These are phyloP conservation scores for Marcusenius ussheri DNA, from an alignment of 2,113 vertebrate genomes.

Conservation along the genomic window DNA sequence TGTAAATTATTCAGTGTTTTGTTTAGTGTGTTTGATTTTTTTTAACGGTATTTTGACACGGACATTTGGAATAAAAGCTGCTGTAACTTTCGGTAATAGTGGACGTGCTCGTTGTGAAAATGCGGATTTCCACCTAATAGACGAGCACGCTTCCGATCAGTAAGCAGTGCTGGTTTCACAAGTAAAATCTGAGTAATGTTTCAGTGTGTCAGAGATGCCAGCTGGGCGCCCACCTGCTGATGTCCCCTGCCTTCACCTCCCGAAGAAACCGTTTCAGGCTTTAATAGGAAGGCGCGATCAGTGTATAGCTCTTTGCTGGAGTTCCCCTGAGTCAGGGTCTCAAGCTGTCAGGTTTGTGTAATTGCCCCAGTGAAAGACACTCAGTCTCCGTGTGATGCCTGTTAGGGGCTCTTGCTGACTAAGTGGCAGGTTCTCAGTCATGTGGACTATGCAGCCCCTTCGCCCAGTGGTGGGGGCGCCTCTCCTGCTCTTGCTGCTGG, in stretches of 20 bases:
- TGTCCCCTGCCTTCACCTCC: background rate
- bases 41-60: background rate
- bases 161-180: background rate
- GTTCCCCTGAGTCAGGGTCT: background rate
- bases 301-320: background rate
- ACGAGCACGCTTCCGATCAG: background rate
- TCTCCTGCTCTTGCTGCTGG: conserved; percentile 44
- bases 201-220: conserved; percentile 8
- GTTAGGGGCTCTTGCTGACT: conserved; percentile 26
- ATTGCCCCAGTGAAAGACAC: background rate
- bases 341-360: background rate
- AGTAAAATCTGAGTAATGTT: background rate
- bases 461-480: conserved; percentile 38
- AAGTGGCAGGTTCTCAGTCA: conserved; percentile 30
- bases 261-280: background rate
- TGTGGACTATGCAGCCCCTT: conserved; percentile 22
- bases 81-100: background rate
- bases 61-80: background rate
- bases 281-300: background rate
- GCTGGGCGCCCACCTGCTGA: background rate
- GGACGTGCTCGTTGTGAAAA: background rate
- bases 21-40: background rate
- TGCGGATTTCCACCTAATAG: background rate
- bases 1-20: background rate
- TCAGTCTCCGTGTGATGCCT: conserved; percentile 15